Percentiles rank a stretch among this genome's conserved stretches.
These are phyloP conservation scores for Seriola dumerili DNA, from an alignment of 2,113 vertebrate genomes.

Conservation along the genomic window DNA sequence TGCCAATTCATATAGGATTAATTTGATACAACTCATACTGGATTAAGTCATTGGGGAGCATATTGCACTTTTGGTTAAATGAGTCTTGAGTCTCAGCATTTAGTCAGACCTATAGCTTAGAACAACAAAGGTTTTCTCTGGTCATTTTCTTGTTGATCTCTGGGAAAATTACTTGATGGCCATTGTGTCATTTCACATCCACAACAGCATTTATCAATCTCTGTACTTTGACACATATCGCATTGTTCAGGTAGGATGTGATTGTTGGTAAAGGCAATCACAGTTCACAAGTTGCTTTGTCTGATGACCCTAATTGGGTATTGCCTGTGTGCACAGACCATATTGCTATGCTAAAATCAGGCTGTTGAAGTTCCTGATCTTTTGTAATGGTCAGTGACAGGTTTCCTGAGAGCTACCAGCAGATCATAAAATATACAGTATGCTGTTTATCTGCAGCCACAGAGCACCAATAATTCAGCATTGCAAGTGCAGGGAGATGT, in stretches of 20 bases:
- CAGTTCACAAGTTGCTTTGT: conserved; percentile 64
- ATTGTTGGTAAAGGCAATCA: conserved; percentile 41
- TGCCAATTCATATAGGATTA: background rate
- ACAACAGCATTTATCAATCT: conserved; percentile 31
- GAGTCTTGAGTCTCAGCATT: background rate
- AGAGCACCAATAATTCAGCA: background rate
- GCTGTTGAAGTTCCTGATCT: conserved; percentile 67
- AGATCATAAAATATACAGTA: background rate
- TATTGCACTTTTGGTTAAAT: background rate
- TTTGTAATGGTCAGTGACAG: conserved; percentile 38
- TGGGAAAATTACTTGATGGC: conserved; percentile 3
- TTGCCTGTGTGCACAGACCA: conserved; percentile 59
- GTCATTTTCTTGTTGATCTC: background rate
- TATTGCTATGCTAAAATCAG: conserved; percentile 68
- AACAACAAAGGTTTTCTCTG: background rate
- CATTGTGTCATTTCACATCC: conserved; percentile 22
- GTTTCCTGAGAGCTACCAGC: background rate
- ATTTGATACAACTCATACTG: background rate
- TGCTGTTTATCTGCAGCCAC: background rate
- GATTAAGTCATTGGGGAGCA: background rate
- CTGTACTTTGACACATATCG: conserved; percentile 44
- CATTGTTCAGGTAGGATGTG: conserved; percentile 39
- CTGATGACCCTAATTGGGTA: conserved; percentile 66
- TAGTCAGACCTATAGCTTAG: background rate
- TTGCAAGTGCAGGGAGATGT: background rate